Base-by-base conservation (phyloP, 2,888 invertebrate genomes). In the Drosophila austrosaltans region DNA sequence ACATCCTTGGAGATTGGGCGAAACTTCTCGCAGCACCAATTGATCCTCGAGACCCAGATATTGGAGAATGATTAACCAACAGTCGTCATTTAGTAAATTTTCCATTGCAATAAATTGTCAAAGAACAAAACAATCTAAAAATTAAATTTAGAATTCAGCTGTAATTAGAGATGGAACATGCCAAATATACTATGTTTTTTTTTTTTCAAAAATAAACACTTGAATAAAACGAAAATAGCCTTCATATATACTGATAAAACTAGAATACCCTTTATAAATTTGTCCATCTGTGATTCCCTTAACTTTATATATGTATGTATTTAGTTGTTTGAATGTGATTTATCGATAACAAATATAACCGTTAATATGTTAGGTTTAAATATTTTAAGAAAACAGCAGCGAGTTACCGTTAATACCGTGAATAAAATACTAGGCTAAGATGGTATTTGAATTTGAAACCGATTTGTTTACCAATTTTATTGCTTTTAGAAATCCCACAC, bases 401-500 rank as follows among this genome's bases (percentile, higher is more conserved):
- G 4, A 28, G 2, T 28, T 2, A 32, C 6, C 6, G 32, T 6
- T 32, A 5, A 1, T 6, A 16, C 16, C 16, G 0, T 0, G 16
- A 16, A 16, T 16, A 16, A 16, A 16, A 16, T 16, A 32, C 32
- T 5, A 32, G 32, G 32, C 5, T 32, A 32, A 32, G 32, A 32
- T 32, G 1, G 6, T 32, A 5, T 32, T 32, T 32, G 4, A 28
- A 1, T 28, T 28, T 28, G 28, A 28, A 28, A 28, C 2, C 5
- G 4, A 28, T 0, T 16, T 28, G 28, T 28, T 3, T 28, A 28
- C 5, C 2, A 28, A 28, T 28, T 28, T 28, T 1, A 28, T 28
- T 28, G 28, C 30, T 56, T 2, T 60, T 91, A 96, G 97, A 10
- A 96, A 97, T 91, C 98, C 98, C 6, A 96, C 97, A 0, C 96